Base-by-base conservation (phyloP, 92 coral and sea anemone genomes). In the Phenganax stokvisi region DNA sequence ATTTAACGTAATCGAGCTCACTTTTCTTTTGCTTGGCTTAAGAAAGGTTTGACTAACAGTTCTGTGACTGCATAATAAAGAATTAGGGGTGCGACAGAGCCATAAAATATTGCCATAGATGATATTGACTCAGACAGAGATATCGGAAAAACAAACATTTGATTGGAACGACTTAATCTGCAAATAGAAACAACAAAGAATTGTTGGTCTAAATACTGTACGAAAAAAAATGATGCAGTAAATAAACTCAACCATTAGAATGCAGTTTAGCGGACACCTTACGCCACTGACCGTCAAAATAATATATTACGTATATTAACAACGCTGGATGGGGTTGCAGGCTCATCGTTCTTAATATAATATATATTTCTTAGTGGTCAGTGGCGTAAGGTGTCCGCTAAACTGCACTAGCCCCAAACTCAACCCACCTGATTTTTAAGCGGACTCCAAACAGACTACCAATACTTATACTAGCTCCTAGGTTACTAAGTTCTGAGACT, bases 71-170 rank as follows among this genome's bases (percentile, higher is more conserved):
- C 88, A 89, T 90, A 92, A 81, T 86, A 94, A 10, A 84, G 90
- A n/a, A 86, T 84, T 0, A 94, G 83, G 13, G 98, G 98, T 37
- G 87, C 87, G 0, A 90, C 85, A 17, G 99, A 92, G 52, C 99
- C 99, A 15, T 96, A 96, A 81, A 96, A 90, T 77, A 96, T 80
- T 0, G 99, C 99, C 27, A 88, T 89, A 0, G 96, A 97, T 4
- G 90, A 88, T 51, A 96, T 80, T 27, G 88, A 90, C 57, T 90
- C 96, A 29, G 99, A 92, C 51, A 96, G 85, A 25, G 67, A 84
- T 77, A 96, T 80, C 13, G 97, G 99, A 16, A 96, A 96, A 71
- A 81, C 89, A 77, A 92, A 96, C 25, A 88, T 89, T 85, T 96
- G 99, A 12, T 87, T 92, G n/a, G 97, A 83, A 72, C 99, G 90